Evolutionary conservation across 2,113 vertebrate species (phyloP).

Genomic region (Panthera tigris): DNA sequence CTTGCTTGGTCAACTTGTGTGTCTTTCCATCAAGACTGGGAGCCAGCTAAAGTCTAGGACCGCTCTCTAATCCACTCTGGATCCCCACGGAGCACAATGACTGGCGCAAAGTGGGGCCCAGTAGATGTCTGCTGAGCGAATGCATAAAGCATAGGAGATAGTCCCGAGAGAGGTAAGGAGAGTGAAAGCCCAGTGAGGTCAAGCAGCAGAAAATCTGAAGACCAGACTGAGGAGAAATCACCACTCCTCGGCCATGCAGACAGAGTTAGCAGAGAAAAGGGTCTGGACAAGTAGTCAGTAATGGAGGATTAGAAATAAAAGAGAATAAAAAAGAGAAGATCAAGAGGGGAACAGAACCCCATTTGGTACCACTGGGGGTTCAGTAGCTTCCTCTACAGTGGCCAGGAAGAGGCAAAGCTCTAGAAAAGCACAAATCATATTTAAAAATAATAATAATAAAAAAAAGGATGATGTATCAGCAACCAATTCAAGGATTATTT

Average conservation of each 20-base stretch:
- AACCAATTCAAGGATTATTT: not conserved
- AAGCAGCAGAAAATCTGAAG: not conserved
- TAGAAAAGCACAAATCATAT: constrained; percentile 43
- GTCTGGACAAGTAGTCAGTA: not conserved
- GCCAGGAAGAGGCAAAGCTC: constrained; percentile 54
- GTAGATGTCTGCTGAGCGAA: not conserved
- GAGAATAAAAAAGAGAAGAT: not conserved
- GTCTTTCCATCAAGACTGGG: not conserved
- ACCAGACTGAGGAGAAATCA: not conserved
- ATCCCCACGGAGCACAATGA: not conserved
- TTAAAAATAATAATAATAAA: not conserved
- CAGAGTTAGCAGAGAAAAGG: not conserved
- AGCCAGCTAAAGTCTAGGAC: not conserved
- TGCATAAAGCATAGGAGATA: not conserved
- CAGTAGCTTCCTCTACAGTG: constrained; percentile 50
- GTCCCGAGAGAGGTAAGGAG: not conserved
- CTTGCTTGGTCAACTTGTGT: not conserved
- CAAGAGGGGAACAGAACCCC: not conserved
- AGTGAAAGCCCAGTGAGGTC: not conserved
- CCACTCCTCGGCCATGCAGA: not conserved
- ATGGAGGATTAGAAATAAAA: not conserved
- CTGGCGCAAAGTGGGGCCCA: not conserved
- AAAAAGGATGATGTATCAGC: not conserved
- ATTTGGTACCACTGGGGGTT: constrained; percentile 25
- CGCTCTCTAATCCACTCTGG: not conserved